A percentile compares a stretch with the other conserved stretches of the same genome.
These are phyloP conservation scores for Hemibagrus guttatus DNA, from an alignment of 2,797 vertebrate species.

Conservation along the genomic window DNA sequence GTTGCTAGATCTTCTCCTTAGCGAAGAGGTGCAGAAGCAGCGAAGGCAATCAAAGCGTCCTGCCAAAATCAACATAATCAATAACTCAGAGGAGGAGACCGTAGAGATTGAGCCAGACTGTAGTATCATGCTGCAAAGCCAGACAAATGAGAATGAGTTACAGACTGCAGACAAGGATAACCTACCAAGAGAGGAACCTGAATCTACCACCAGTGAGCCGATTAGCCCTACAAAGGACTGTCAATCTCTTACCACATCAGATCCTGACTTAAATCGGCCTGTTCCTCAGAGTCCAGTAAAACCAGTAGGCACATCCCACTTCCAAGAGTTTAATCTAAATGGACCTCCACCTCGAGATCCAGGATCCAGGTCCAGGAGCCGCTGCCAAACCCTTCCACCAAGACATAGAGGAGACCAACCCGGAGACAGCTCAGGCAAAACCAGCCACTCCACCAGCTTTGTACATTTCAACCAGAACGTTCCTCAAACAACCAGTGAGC, in stretches of 20 bases:
- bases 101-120: conserved; percentile 34
- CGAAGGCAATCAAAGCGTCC: background rate
- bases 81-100: conserved; percentile 39
- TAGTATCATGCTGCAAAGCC: conserved; percentile 46
- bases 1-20: conserved; percentile 88
- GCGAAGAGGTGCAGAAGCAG: conserved; percentile 46
- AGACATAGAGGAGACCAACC: conserved; percentile 62
- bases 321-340: conserved; percentile 58
- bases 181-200: conserved; percentile 42
- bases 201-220: conserved; percentile 36
- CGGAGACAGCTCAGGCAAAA: conserved; percentile 59
- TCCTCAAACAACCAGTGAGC: conserved; percentile 68
- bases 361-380: conserved; percentile 64
- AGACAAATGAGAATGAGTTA: conserved; percentile 45
- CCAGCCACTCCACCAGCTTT: conserved; percentile 75
- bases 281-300: conserved; percentile 52
- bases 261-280: conserved; percentile 34
- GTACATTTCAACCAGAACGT: conserved; percentile 65
- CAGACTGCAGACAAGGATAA: conserved; percentile 51
- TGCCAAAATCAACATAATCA: conserved; percentile 33
- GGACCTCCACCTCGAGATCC: conserved; percentile 65
- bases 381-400: conserved; percentile 74
- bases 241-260: conserved; percentile 46
- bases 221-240: background rate
- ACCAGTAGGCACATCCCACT: conserved; percentile 35